phyloP scores from a whole-genome alignment of 1,140 invertebrate genomes.

The Drosophila littoralis region DNA sequence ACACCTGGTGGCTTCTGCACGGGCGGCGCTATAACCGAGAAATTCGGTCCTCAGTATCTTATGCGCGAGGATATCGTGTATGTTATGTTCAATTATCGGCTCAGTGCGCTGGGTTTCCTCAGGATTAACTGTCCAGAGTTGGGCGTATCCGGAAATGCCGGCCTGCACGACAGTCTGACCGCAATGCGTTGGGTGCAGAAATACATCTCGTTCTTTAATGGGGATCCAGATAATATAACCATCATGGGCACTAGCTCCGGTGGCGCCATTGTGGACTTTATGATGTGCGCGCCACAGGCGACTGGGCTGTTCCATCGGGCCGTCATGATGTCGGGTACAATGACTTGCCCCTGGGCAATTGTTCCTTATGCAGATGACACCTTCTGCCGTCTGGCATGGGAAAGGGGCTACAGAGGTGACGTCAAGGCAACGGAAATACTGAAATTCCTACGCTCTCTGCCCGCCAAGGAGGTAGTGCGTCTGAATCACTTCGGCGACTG shows the following conservation, averaged over 20 bases:
- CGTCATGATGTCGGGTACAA: slow-evolving; percentile 86
- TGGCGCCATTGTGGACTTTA: slow-evolving; percentile 68
- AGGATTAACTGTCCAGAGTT: slow-evolving; percentile 83
- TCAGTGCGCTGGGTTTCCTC: slow-evolving; percentile 88
- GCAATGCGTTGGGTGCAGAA: slow-evolving; percentile 81
- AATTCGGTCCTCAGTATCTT: slow-evolving; percentile 87
- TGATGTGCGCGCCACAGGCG: slow-evolving; percentile 68
- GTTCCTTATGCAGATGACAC: slow-evolving; percentile 13
- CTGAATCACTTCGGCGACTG: slow-evolving; percentile 36
- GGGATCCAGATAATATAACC: slow-evolving; percentile 71
- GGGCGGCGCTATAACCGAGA: slow-evolving; percentile 82
- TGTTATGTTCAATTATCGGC: slow-evolving; percentile 89
- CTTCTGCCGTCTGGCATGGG: slow-evolving; percentile 47
- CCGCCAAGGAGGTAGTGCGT: slow-evolving; percentile 85
- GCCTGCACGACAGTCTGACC: slow-evolving; percentile 85
- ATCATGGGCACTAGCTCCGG: slow-evolving; percentile 84
- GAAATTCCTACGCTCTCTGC: slow-evolving; percentile 85
- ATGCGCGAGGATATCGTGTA: slow-evolving; percentile 87
- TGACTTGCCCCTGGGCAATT: slow-evolving; percentile 80
- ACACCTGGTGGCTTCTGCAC: slow-evolving; percentile 89
- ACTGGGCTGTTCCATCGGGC: slow-evolving; percentile 86
- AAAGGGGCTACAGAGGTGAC: slow-evolving; percentile 59
- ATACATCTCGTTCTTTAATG: slow-evolving; percentile 71
- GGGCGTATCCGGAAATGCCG: slow-evolving; percentile 85
- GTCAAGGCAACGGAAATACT: slow-evolving; percentile 69